Evolutionary conservation across 2,888 invertebrate species (phyloP).

Genomic region (Dolichomitus sp.): DNA sequence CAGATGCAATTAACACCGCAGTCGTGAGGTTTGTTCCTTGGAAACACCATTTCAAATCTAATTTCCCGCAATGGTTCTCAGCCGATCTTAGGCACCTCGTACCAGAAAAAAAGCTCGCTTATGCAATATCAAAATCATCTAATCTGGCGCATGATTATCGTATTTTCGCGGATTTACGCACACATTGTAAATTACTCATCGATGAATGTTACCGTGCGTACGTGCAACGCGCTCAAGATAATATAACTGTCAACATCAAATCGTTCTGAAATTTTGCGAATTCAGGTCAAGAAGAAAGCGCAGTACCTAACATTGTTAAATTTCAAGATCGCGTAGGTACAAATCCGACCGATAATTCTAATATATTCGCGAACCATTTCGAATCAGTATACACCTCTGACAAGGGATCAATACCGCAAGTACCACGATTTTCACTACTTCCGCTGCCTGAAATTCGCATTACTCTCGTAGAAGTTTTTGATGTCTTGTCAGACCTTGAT

Average conservation of each 20-base stretch:
- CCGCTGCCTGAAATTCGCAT: too few species aligned
- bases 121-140: background rate
- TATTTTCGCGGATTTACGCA: background rate
- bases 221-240: background rate
- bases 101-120: background rate
- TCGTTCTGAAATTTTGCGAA: conserved; percentile 2
- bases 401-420: too few species aligned
- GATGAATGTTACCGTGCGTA: background rate
- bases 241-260: background rate
- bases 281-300: background rate
- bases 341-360: background rate
- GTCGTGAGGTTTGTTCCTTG: background rate
- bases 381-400: background rate
- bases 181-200: background rate
- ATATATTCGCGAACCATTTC: background rate
- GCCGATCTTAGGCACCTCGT: background rate
- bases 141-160: background rate
- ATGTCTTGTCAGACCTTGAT: too few species aligned
- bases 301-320: background rate
- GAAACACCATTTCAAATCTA: background rate
- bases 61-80: background rate
- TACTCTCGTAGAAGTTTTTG: too few species aligned
- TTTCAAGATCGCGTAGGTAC: background rate
- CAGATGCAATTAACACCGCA: background rate
- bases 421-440: too few species aligned